phyloP scores from a whole-genome alignment of 2,797 vertebrate genomes.

The Crocidura indochinensis region DNA sequence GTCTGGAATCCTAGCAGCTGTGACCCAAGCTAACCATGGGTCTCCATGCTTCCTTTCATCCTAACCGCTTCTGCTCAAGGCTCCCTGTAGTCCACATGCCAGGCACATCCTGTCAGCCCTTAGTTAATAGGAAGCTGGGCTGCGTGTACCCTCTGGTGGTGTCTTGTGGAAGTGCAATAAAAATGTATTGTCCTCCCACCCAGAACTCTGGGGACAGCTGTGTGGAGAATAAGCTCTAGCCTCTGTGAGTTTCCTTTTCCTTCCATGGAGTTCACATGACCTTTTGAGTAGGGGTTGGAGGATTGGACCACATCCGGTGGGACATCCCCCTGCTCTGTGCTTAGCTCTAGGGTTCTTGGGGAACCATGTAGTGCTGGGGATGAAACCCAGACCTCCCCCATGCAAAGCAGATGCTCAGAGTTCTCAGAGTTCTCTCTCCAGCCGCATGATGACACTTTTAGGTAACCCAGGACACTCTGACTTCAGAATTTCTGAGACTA shows the following conservation, averaged over 20 bases:
- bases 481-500: too few species aligned
- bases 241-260: not conserved
- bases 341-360: too few species aligned
- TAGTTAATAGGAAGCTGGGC: constrained; percentile 56
- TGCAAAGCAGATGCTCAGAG: too few species aligned
- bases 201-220: not conserved
- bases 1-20: constrained; percentile 15
- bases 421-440: too few species aligned
- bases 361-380: too few species aligned
- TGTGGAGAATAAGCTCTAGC: not conserved
- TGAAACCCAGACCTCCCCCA: too few species aligned
- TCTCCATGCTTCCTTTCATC: constrained; percentile 26
- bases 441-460: not conserved
- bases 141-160: constrained; percentile 78
- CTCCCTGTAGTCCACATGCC: not conserved
- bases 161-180: constrained; percentile 37
- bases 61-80: not conserved
- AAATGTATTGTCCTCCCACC: not conserved
- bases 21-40: not conserved
- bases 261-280: not conserved
- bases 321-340: too few species aligned
- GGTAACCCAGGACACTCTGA: too few species aligned
- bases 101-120: not conserved
- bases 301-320: too few species aligned
- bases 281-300: not conserved